These are phyloP conservation scores for Trichogramma pretiosum DNA, from an alignment of 1,140 invertebrate genomes.

Conservation along the genomic window DNA sequence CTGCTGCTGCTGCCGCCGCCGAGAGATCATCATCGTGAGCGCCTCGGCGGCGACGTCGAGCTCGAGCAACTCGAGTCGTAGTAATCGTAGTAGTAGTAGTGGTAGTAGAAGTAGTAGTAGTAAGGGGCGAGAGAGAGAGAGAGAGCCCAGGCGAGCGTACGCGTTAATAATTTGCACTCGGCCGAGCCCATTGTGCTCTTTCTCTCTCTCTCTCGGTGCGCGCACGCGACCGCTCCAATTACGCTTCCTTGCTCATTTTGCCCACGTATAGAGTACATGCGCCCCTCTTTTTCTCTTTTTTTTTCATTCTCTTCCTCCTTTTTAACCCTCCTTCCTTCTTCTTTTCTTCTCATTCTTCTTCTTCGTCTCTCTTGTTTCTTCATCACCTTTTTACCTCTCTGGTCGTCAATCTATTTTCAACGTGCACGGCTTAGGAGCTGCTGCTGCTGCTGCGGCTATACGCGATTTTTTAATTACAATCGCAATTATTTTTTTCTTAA, in stretches of 20 bases:
- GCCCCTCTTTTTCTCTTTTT: too few relatives aligned
- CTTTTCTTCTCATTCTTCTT: neutral
- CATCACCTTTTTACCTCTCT: slow-evolving; percentile 16
- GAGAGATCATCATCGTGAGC: slow-evolving; percentile 27
- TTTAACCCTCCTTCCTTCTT: slow-evolving; percentile 9
- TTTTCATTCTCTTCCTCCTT: too few relatives aligned
- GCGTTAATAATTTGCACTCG: slow-evolving; percentile 45
- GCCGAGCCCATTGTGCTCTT: slow-evolving; percentile 43
- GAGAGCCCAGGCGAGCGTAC: slow-evolving; percentile 14
- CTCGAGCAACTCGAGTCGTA: slow-evolving; percentile 21
- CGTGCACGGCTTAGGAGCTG: too few relatives aligned
- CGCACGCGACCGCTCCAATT: slow-evolving; percentile 44
- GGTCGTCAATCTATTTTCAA: too few relatives aligned
- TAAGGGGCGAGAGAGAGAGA: too few relatives aligned
- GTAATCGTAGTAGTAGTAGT: too few relatives aligned
- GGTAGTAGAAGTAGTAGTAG: slow-evolving; percentile 21
- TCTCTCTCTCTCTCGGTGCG: too few relatives aligned
- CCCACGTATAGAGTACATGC: too few relatives aligned
- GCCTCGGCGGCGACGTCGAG: slow-evolving; percentile 17
- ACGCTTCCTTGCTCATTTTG: slow-evolving; percentile 24
- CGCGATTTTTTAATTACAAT: slow-evolving; percentile 43
- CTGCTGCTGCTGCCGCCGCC: slow-evolving; percentile 29
- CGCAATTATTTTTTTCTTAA: too few relatives aligned
- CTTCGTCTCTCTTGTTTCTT: neutral
- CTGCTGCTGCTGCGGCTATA: slow-evolving; percentile 14